phyloP scores from a whole-genome alignment of 2,113 vertebrate species.

The Oncorhynchus gorbuscha region DNA sequence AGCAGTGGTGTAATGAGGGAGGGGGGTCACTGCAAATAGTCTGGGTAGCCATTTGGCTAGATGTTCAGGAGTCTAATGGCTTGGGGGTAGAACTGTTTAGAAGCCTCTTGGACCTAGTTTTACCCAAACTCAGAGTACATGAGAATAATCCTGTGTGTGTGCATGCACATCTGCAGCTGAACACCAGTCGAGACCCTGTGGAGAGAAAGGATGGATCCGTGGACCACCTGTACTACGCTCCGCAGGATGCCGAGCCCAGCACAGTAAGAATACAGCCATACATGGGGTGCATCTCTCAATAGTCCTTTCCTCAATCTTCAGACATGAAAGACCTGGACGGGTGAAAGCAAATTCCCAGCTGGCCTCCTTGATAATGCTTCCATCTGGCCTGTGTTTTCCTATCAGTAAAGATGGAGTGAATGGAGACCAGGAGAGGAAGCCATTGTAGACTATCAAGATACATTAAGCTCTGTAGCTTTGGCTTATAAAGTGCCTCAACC shows the following conservation, averaged over 20 bases:
- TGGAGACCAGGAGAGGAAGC: no score
- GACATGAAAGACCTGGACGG: background rate
- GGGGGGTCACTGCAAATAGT: no score
- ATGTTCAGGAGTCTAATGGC: no score
- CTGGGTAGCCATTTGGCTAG: no score
- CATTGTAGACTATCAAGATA: no score
- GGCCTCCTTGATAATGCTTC: background rate
- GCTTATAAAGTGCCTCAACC: background rate
- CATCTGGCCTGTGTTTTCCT: background rate
- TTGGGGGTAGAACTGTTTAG: background rate
- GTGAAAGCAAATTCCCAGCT: background rate
- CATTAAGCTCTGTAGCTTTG: background rate
- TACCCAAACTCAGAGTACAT: background rate
- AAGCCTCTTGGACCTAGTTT: background rate
- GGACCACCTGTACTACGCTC: constrained; percentile 25
- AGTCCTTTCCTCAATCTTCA: background rate
- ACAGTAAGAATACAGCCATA: constrained; percentile 55
- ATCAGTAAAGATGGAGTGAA: background rate
- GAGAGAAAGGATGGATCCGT: constrained; percentile 22
- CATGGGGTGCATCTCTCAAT: background rate
- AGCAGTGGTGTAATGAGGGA: no score
- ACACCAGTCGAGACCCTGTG: background rate
- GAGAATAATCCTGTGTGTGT: constrained; percentile 11
- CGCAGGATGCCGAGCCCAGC: constrained; percentile 62
- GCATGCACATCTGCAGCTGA: constrained; percentile 23